phyloP scores from a whole-genome alignment of 2,888 invertebrate genomes.

The Trisateles emortualis region DNA sequence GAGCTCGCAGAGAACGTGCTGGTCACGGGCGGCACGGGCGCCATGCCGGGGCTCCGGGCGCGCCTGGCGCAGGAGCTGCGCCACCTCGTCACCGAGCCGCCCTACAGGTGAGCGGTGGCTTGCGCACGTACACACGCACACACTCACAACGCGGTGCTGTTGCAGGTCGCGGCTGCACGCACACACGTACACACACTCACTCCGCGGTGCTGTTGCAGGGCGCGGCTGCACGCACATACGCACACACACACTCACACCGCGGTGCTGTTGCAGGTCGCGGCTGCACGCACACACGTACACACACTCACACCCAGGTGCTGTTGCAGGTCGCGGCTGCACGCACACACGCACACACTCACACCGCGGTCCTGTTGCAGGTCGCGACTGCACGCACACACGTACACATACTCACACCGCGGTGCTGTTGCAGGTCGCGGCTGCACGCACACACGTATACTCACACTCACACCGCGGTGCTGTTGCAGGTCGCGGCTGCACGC shows the following conservation, averaged over 20 bases:
- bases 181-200: conserved; percentile 72
- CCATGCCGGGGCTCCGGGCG: conserved; percentile 93
- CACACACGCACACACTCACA: conserved; percentile 91
- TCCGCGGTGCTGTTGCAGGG: background rate
- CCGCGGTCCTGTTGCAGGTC: conserved; percentile 60
- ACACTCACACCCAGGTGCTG: background rate
- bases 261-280: conserved; percentile 6
- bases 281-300: conserved; percentile 78
- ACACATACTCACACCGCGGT: conserved; percentile 92
- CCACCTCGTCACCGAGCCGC: conserved; percentile 87
- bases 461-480: background rate
- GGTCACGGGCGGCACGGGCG: conserved; percentile 94
- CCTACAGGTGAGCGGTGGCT: conserved; percentile 79
- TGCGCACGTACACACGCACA: background rate
- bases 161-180: conserved; percentile 48
- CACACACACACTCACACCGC: background rate
- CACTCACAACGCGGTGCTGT: background rate
- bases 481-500: conserved; percentile 48
- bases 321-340: conserved; percentile 44
- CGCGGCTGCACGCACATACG: conserved; percentile 54
- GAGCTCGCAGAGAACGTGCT: conserved; percentile 94
- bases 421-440: conserved; percentile 34
- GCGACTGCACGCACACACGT: conserved; percentile 54
- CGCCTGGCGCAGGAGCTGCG: conserved; percentile 93
- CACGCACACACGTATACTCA: conserved; percentile 50